phyloP scores from a whole-genome alignment of 1,140 invertebrate genomes.

The Lasaia peninsularis region DNA sequence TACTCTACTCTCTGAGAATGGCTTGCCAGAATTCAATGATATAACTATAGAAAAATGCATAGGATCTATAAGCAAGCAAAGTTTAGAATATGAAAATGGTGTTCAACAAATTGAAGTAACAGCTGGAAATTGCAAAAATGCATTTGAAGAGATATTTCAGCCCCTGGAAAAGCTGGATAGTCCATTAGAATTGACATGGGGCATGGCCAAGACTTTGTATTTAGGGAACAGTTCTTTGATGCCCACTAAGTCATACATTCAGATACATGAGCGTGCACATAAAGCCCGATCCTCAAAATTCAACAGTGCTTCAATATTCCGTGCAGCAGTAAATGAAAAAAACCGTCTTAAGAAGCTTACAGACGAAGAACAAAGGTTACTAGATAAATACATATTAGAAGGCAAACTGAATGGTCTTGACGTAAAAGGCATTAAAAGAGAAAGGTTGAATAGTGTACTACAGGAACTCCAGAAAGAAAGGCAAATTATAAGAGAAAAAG shows the following conservation, averaged over 20 bases:
- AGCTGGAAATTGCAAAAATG: conserved; percentile 77
- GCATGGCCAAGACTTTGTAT: conserved; percentile 89
- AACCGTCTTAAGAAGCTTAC: conserved; percentile 78
- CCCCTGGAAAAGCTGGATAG: conserved; percentile 85
- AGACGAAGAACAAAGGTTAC: conserved; percentile 83
- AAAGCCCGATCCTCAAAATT: conserved; percentile 83
- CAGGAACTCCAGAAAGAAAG: conserved; percentile 76
- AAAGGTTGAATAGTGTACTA: conserved; percentile 70
- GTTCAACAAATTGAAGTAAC: conserved; percentile 82
- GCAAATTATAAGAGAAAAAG: conserved; percentile 80
- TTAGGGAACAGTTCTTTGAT: conserved; percentile 88
- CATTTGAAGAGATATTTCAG: conserved; percentile 86
- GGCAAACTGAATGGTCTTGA: conserved; percentile 88
- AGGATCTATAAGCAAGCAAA: conserved; percentile 87
- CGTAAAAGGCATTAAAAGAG: conserved; percentile 62
- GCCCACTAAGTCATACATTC: conserved; percentile 85
- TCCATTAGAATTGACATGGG: conserved; percentile 90
- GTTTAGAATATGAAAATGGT: conserved; percentile 89
- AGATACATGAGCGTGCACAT: conserved; percentile 85
- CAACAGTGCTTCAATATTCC: conserved; percentile 82
- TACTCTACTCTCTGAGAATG: conserved; percentile 84
- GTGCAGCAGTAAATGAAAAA: conserved; percentile 81
- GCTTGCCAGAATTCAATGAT: conserved; percentile 87
- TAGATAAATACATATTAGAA: conserved; percentile 89
- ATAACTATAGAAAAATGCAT: conserved; percentile 90